These are phyloP conservation scores for Erpornis zantholeuca DNA, from an alignment of 2,113 vertebrate genomes.

Conservation along the genomic window DNA sequence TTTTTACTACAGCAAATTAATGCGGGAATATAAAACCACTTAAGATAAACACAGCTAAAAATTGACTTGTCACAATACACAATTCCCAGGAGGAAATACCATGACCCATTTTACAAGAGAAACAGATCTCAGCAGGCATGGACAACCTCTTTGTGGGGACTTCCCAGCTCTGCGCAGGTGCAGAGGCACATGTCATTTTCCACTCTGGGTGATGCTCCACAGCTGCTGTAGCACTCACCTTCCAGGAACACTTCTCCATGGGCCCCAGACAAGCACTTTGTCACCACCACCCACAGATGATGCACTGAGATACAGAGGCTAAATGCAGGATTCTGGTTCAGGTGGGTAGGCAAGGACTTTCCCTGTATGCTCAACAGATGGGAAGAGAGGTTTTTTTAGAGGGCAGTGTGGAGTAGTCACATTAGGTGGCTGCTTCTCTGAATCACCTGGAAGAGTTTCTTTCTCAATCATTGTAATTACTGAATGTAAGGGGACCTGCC, in stretches of 20 bases:
- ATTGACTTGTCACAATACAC: neutral
- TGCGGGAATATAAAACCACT: constrained; percentile 8
- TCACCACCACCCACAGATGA: neutral
- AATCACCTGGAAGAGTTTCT: neutral
- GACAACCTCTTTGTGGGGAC: neutral
- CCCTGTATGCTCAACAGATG: neutral
- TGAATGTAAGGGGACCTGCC: neutral
- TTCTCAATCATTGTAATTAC: neutral
- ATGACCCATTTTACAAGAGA: neutral
- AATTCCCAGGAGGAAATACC: neutral
- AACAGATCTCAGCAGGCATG: neutral
- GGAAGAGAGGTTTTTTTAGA: neutral
- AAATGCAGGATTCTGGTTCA: neutral
- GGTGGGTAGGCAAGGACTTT: neutral
- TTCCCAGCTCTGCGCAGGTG: neutral
- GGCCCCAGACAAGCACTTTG: neutral
- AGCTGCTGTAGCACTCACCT: neutral
- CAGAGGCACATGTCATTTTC: neutral
- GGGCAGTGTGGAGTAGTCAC: neutral
- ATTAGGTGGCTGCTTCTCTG: neutral
- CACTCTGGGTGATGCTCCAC: neutral
- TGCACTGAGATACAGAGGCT: neutral
- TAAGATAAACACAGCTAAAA: constrained; percentile 6
- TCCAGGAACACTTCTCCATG: constrained; percentile 24
- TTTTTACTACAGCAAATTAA: neutral